These are phyloP conservation scores for Oscheius sp. DNA, from an alignment of 2,888 invertebrate species.

Conservation along the genomic window DNA sequence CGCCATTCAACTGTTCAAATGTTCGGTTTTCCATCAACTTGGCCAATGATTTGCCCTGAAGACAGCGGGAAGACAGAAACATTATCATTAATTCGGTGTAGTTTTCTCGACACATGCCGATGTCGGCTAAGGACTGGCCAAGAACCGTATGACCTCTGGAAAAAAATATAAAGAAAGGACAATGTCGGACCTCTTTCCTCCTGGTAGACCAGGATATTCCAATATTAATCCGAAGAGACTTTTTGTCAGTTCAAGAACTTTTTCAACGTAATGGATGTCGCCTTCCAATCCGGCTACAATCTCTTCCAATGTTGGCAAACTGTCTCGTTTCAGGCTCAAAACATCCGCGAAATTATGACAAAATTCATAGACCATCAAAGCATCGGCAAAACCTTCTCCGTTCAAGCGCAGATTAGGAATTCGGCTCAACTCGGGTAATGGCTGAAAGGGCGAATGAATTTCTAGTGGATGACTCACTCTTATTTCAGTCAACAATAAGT, in stretches of 20 bases:
- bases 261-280: conserved; percentile 47
- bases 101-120: conserved; percentile 90
- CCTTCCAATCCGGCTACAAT: conserved; percentile 74
- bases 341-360: conserved; percentile 94
- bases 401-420: conserved; percentile 85
- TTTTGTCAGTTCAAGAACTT: conserved; percentile 57
- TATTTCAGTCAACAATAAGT: conserved; percentile 83
- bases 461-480: conserved; percentile 19
- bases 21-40: conserved; percentile 86
- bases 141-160: conserved; percentile 80
- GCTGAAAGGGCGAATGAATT: background rate
- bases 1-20: conserved; percentile 86
- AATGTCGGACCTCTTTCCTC: conserved; percentile 43
- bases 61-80: conserved; percentile 38
- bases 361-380: conserved; percentile 95
- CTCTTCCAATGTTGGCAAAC: conserved; percentile 84
- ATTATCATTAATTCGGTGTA: conserved; percentile 87
- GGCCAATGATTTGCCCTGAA: conserved; percentile 75
- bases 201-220: conserved; percentile 75
- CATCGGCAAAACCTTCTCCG: conserved; percentile 90
- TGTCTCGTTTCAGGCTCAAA: conserved; percentile 91
- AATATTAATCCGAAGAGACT: conserved; percentile 74
- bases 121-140: conserved; percentile 85
- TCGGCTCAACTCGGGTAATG: conserved; percentile 78
- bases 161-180: background rate